phyloP scores from a whole-genome alignment of 2,797 vertebrate species.

The Megaceryle alcyon region DNA sequence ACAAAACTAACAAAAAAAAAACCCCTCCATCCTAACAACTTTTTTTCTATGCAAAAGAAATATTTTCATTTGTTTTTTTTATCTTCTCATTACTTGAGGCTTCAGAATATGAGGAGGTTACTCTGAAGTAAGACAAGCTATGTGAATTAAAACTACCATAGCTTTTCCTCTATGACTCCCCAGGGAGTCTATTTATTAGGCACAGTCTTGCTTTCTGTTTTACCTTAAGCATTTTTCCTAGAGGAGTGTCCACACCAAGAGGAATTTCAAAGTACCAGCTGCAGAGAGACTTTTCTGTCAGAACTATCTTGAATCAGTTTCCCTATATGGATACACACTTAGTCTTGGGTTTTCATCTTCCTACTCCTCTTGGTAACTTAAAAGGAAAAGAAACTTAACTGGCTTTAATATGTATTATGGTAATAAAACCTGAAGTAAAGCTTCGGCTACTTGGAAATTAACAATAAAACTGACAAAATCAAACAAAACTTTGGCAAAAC shows the following conservation, averaged over 20 bases:
- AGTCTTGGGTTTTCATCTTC: background rate
- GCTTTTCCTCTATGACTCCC: background rate
- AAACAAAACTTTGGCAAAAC: background rate
- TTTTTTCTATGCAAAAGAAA: background rate
- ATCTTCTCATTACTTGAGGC: background rate
- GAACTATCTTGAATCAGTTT: background rate
- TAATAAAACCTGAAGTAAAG: background rate
- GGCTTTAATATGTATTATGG: background rate
- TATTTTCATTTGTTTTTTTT: background rate
- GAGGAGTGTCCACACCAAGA: background rate
- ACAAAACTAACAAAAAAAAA: background rate
- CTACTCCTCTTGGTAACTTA: background rate
- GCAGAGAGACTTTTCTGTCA: background rate
- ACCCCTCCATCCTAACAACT: background rate
- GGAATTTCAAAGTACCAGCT: conserved; percentile 8
- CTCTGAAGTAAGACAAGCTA: background rate
- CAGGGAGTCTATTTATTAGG: conserved; percentile 6
- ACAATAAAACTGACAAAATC: background rate
- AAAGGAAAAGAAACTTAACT: background rate
- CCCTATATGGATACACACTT: background rate
- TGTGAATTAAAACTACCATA: background rate
- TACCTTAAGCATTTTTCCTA: conserved; percentile 27
- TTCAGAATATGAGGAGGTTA: background rate
- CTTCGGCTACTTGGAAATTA: background rate
- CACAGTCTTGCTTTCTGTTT: conserved; percentile 33